Evolutionary conservation across 2,888 invertebrate species (phyloP), one percentile per base, ranked within the genome.

Genomic region (Acronicta alni): DNA sequence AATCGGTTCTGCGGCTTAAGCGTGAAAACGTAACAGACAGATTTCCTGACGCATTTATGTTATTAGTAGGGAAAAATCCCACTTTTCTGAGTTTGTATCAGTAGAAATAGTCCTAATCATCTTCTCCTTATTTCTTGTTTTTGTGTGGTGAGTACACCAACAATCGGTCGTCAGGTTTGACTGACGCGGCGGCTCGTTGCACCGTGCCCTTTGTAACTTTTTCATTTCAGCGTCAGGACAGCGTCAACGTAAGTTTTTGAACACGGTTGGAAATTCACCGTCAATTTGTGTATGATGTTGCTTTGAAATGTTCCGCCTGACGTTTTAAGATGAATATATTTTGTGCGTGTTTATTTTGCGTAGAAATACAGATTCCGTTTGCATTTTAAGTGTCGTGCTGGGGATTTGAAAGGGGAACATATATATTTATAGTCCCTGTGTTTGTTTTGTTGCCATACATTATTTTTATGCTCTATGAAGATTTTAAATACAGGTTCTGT

Each of bases 161-260:
- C 78, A 78, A 78, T 78, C 62, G 71, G 38, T 78, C 80, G 65
- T 78, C 66, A 73, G 46, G 43, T 75, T 71, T 70, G 56, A 65
- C 80, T 78, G 79, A 80, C 79, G 57, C 60, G 32, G 68, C 62
- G 43, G 60, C 53, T 65, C 73, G 70, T 66, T 55, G 63, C 58
- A 51, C 59, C 45, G 20, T 59, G 53, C 30, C 57, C 58, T 80
- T 78, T 76, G 67, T 65, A 65, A 75, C 71, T 67, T 72, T 77
- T 80, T 75, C 56, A 75, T 78, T 80, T 67, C 57, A 61, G 12
- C 58, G 54, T 48, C 51, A 46, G 53, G 32, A 17, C 37, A 53
- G 1, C n/a, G 54, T 54, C 47, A 55, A 71, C 56, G 55, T 47
- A 75, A 71, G 66, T 65, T 73, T 73, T 54, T 71, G 49, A 77